A percentile compares a stretch with the other conserved stretches of the same genome.
Conservation (phyloP, 2,888 invertebrate genomes). For the Calameuta filiformis region DNA sequence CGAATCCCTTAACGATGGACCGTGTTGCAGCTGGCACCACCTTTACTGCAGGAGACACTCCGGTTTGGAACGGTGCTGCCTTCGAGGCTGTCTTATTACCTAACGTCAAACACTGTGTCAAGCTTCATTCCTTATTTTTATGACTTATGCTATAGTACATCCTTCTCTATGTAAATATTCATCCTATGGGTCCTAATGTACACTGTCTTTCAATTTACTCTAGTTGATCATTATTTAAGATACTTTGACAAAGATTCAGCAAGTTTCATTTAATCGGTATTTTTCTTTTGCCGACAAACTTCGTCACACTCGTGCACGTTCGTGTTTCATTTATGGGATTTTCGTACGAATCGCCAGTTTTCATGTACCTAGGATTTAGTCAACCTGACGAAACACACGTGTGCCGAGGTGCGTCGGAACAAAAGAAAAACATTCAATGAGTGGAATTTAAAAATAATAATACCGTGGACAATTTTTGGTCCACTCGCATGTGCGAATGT, state of each 20-base stretch:
- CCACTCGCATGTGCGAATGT: too few relatives aligned
- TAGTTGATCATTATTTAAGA: too few relatives aligned
- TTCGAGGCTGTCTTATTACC: slow-evolving; percentile 67
- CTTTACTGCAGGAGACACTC: slow-evolving; percentile 49
- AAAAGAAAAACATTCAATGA: too few relatives aligned
- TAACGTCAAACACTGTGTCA: slow-evolving; percentile 66
- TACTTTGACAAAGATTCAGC: too few relatives aligned
- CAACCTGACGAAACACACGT: neutral
- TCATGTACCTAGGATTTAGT: neutral
- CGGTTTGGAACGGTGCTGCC: slow-evolving; percentile 37
- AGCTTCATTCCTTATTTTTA: too few relatives aligned
- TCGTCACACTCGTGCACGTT: neutral
- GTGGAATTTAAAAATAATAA: too few relatives aligned
- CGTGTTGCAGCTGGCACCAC: slow-evolving; percentile 53
- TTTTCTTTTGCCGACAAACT: neutral
- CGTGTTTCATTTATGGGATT: neutral
- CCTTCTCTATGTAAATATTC: too few relatives aligned
- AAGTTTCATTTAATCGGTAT: neutral
- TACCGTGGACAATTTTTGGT: too few relatives aligned
- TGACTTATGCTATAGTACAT: too few relatives aligned
- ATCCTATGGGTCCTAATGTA: too few relatives aligned
- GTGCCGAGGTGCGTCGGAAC: neutral
- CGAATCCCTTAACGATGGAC: slow-evolving; percentile 54
- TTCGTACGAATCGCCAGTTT: neutral
- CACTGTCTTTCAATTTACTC: too few relatives aligned